Evolutionary conservation across 2,888 invertebrate species (phyloP).

Genomic region (Sinhomidia bicolor): DNA sequence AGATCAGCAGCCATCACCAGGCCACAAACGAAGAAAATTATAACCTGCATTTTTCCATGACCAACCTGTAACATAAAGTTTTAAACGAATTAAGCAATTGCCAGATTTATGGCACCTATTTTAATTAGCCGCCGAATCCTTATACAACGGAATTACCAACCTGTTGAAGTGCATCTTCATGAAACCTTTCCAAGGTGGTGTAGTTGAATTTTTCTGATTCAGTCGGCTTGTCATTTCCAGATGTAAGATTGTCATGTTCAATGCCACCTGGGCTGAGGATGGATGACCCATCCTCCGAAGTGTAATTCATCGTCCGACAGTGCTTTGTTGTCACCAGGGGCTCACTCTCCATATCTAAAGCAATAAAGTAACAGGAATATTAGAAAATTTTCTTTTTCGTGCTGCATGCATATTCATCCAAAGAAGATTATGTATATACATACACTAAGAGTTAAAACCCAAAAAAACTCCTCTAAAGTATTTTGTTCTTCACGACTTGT

Average conservation of each 20-base stretch:
- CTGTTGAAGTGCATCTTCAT: slow-evolving; percentile 80
- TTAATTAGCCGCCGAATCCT: background rate
- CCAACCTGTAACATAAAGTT: slow-evolving; percentile 73
- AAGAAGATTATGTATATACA: too few relatives aligned
- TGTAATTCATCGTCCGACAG: slow-evolving; percentile 76
- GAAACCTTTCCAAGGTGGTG: slow-evolving; percentile 77
- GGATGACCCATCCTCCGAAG: slow-evolving; percentile 78
- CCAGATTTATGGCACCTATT: too few relatives aligned
- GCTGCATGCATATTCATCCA: too few relatives aligned
- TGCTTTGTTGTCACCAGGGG: slow-evolving; percentile 77
- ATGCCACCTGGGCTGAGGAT: slow-evolving; percentile 75
- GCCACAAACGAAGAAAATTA: slow-evolving; percentile 77
- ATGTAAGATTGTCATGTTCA: slow-evolving; percentile 72
- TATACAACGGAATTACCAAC: slow-evolving; percentile 49
- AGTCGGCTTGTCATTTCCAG: slow-evolving; percentile 65
- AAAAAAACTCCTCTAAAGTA: too few relatives aligned
- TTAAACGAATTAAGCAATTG: too few relatives aligned
- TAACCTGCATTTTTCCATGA: slow-evolving; percentile 78
- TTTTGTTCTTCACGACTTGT: too few relatives aligned
- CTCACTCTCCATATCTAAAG: slow-evolving; percentile 79
- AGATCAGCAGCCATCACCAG: slow-evolving; percentile 79
- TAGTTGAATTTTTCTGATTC: slow-evolving; percentile 73
- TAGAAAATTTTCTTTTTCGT: too few relatives aligned
- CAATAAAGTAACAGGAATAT: background rate
- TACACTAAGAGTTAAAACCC: too few relatives aligned